These are phyloP conservation scores for Drosophila demipolita DNA, from an alignment of 2,888 invertebrate species.

Conservation along the genomic window DNA sequence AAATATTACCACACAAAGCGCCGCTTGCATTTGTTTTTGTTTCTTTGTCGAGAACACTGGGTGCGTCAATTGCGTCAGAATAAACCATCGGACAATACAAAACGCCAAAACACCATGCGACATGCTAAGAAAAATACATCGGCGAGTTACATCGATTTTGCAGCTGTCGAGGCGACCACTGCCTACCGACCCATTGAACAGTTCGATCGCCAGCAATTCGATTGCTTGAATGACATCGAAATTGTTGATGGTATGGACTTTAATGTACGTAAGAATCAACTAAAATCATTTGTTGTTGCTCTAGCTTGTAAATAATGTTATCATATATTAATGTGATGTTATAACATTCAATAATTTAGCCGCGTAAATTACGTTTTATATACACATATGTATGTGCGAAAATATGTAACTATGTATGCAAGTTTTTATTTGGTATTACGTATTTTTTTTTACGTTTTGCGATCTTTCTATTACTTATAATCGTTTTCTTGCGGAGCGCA, in stretches of 20 bases:
- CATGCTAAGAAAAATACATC: conserved; percentile 13
- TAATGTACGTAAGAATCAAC: conserved; percentile 68
- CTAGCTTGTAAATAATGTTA: background rate
- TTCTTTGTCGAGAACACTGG: conserved; percentile 79
- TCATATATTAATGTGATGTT: background rate
- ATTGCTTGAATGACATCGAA: conserved; percentile 74
- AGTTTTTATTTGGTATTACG: conserved; percentile 19
- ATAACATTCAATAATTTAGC: background rate
- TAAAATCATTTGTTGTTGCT: background rate
- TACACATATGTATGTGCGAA: background rate
- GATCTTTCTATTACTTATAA: conserved; percentile 14
- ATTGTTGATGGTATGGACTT: conserved; percentile 78
- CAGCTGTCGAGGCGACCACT: conserved; percentile 76
- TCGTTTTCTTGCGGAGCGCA: conserved; percentile 22
- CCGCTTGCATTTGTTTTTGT: conserved; percentile 73
- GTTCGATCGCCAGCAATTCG: conserved; percentile 44
- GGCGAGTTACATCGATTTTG: conserved; percentile 77
- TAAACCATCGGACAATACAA: background rate
- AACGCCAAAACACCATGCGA: conserved; percentile 28
- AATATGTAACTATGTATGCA: background rate
- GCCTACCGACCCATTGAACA: conserved; percentile 56
- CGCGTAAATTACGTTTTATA: background rate
- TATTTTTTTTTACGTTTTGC: conserved; percentile 41
- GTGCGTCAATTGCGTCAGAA: conserved; percentile 45
- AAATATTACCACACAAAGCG: conserved; percentile 73